Conservation (phyloP, 2,797 vertebrate species). For the Epinephelus coioides region DNA sequence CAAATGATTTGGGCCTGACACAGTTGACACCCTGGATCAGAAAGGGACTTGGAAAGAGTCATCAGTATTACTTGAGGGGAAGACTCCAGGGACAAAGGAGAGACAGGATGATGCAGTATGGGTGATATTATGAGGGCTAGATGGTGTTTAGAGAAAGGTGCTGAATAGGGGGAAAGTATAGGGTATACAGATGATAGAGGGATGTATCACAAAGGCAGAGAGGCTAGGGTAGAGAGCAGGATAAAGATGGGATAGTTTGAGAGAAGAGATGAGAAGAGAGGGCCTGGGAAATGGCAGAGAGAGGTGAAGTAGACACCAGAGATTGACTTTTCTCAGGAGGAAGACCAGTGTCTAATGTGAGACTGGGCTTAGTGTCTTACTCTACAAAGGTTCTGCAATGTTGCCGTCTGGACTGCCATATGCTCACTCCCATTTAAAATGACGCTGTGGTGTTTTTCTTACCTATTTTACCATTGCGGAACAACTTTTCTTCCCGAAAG, state of each 20-base stretch:
- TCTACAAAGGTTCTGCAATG: conserved; percentile 49
- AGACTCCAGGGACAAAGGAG: conserved; percentile 57
- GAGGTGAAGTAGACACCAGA: conserved; percentile 61
- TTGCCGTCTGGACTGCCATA: conserved; percentile 32
- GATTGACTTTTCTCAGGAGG: conserved; percentile 68
- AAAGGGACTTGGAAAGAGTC: conserved; percentile 69
- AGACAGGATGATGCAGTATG: conserved; percentile 27
- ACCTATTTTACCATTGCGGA: conserved; percentile 7
- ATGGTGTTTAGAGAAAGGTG: conserved; percentile 48
- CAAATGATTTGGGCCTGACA: conserved; percentile 73
- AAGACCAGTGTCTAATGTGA: conserved; percentile 60
- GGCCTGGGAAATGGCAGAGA: conserved; percentile 74
- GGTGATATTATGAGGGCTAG: conserved; percentile 52
- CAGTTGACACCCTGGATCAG: conserved; percentile 67
- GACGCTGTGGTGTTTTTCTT: conserved; percentile 19
- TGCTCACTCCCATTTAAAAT: conserved; percentile 36
- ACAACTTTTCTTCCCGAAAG: conserved; percentile 40
- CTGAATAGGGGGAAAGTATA: conserved; percentile 41
- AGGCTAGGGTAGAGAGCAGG: conserved; percentile 38
- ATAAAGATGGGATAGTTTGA: conserved; percentile 59
- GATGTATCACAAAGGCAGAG: conserved; percentile 56
- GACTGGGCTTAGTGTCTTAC: conserved; percentile 60
- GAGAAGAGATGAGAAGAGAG: conserved; percentile 59
- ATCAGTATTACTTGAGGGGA: conserved; percentile 63
- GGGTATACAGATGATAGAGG: conserved; percentile 55